A percentile compares a stretch with the other conserved stretches of the same genome.
phyloP scores from a whole-genome alignment of 1,140 invertebrate species.

The Drosophila truncata region DNA sequence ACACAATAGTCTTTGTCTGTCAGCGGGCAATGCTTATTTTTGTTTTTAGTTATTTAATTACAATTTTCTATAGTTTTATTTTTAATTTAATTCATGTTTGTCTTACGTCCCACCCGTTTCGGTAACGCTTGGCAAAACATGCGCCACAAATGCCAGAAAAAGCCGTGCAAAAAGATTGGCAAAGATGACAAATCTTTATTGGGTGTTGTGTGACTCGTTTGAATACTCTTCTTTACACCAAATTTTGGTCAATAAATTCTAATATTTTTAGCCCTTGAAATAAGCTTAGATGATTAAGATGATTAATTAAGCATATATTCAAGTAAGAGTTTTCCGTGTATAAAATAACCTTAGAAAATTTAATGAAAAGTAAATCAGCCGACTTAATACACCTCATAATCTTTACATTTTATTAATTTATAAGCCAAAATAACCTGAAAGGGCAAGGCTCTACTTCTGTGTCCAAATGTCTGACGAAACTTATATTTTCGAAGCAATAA shows the following conservation, averaged over 20 bases:
- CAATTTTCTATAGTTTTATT: constrained; percentile 72
- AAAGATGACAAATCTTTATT: constrained; percentile 56
- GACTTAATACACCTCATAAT: background rate
- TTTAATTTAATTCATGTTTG: constrained; percentile 74
- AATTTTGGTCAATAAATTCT: background rate
- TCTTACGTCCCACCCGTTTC: constrained; percentile 29
- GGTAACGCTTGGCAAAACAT: constrained; percentile 56
- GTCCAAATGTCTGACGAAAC: constrained; percentile 18
- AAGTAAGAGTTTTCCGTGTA: background rate
- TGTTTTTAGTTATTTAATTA: constrained; percentile 76
- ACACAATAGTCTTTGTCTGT: constrained; percentile 64
- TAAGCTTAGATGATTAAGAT: background rate
- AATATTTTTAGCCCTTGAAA: background rate
- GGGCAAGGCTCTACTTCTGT: constrained; percentile 31
- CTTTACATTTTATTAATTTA: constrained; percentile 4
- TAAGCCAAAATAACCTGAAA: constrained; percentile 17
- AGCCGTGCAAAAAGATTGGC: constrained; percentile 52
- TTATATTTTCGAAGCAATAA: background rate
- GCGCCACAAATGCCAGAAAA: constrained; percentile 62
- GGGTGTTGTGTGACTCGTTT: background rate
- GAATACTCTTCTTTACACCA: constrained; percentile 10
- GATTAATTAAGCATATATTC: background rate
- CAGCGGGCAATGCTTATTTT: constrained; percentile 56
- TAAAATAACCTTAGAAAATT: background rate
- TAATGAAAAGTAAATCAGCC: background rate